phyloP scores from a whole-genome alignment of 2,113 vertebrate genomes.

The Siniperca chuatsi region DNA sequence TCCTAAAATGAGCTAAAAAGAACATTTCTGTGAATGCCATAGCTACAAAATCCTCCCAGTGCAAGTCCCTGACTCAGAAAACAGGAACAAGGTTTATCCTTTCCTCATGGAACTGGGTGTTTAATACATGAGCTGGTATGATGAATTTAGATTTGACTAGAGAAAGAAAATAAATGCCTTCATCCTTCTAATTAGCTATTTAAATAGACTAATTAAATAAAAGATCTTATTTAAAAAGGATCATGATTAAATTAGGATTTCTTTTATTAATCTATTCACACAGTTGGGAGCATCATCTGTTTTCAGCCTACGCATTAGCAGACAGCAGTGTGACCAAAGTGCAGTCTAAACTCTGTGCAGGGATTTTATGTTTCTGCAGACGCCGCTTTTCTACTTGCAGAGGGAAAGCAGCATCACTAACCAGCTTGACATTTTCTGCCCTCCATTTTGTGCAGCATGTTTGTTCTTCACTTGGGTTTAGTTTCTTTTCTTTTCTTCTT shows the following conservation, averaged over 20 bases:
- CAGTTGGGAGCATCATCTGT: not conserved
- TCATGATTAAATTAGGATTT: not conserved
- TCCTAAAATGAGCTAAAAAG: not conserved
- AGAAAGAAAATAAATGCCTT: not conserved
- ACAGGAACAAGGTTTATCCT: not conserved
- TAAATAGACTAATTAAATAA: not conserved
- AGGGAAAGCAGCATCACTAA: constrained; percentile 14
- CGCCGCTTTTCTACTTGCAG: not conserved
- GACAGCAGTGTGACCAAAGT: not conserved
- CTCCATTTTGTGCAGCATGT: constrained; percentile 21
- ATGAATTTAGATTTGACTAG: not conserved
- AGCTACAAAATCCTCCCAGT: not conserved
- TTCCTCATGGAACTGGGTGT: not conserved
- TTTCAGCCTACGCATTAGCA: not conserved
- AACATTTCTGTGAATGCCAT: not conserved
- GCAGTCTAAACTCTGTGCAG: not conserved
- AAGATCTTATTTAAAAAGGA: not conserved
- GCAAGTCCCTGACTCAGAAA: not conserved
- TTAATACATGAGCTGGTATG: not conserved
- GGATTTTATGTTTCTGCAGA: not conserved
- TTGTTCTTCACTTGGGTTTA: constrained; percentile 1
- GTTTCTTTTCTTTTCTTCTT: not conserved
- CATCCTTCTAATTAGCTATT: not conserved
- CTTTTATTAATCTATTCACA: not conserved
- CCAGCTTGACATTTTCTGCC: constrained; percentile 31